Evolutionary conservation across 2,113 vertebrate genomes (phyloP).

Genomic region (Paracanthobrama guichenoti): DNA sequence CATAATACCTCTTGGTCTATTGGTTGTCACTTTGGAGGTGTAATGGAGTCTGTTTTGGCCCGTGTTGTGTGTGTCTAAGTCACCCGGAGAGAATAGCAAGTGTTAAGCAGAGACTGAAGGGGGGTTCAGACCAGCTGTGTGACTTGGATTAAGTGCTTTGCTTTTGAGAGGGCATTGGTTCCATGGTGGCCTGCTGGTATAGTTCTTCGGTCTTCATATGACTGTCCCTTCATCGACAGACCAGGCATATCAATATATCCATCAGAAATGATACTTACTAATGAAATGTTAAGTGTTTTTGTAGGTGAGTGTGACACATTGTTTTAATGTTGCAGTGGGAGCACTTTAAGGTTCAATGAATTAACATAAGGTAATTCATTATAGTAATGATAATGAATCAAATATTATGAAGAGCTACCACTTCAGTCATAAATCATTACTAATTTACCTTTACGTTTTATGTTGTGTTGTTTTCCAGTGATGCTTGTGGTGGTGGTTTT

Average conservation of each 20-base stretch:
- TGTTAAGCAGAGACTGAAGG: conserved; percentile 33
- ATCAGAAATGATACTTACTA: not conserved
- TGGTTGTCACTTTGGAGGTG: conserved; percentile 20
- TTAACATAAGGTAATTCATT: not conserved
- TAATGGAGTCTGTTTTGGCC: conserved; percentile 21
- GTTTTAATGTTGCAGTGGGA: not conserved
- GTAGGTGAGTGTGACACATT: not conserved
- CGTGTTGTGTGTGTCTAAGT: not conserved
- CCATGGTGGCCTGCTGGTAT: not conserved
- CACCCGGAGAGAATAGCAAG: conserved; percentile 39
- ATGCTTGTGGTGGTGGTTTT: not conserved
- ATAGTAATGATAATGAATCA: not conserved
- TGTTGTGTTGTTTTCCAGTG: not conserved
- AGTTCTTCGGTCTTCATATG: not conserved
- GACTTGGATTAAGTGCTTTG: conserved; percentile 50
- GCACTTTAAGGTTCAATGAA: not conserved
- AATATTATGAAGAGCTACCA: not conserved
- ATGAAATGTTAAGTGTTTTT: not conserved
- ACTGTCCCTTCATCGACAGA: not conserved
- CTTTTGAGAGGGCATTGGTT: conserved; percentile 34
- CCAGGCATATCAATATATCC: not conserved
- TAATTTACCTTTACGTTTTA: not conserved
- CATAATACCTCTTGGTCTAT: not conserved
- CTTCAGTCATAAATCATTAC: not conserved
- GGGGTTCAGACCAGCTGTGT: conserved; percentile 12